These are phyloP conservation scores for Mesorhabditis spiculigera DNA, from an alignment of 2,888 invertebrate species.

Conservation along the genomic window DNA sequence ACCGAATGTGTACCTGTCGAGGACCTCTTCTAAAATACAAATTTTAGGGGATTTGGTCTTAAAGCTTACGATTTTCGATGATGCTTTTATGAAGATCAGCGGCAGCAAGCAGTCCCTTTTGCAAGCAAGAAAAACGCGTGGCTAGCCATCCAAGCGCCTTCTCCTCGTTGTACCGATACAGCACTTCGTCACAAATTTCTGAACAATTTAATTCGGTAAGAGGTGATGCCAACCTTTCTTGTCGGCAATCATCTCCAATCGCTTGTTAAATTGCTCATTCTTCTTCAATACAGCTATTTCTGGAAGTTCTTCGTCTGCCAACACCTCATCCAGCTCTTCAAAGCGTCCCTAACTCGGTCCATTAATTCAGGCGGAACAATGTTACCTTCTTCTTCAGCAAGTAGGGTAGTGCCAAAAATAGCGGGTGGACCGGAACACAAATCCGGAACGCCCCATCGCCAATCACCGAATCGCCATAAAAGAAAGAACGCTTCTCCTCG, in stretches of 20 bases:
- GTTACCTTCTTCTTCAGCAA: slow-evolving; percentile 26
- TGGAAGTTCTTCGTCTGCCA: slow-evolving; percentile 29
- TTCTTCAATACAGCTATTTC: slow-evolving; percentile 18
- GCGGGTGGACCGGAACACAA: slow-evolving; percentile 36
- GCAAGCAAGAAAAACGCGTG: slow-evolving; percentile 28
- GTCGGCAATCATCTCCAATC: slow-evolving; percentile 27
- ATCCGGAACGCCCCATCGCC: slow-evolving; percentile 33
- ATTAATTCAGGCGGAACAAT: neutral
- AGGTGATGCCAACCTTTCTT: slow-evolving; percentile 25
- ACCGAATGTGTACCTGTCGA: slow-evolving; percentile 32
- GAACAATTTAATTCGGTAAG: slow-evolving; percentile 8
- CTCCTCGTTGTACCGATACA: slow-evolving; percentile 36
- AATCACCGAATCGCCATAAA: slow-evolving; percentile 42
- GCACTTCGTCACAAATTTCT: slow-evolving; percentile 34
- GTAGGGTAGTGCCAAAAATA: slow-evolving; percentile 41
- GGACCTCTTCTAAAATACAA: slow-evolving; percentile 22
- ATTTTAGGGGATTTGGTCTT: slow-evolving; percentile 8
- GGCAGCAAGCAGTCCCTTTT: slow-evolving; percentile 20
- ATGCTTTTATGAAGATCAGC: slow-evolving; percentile 28
- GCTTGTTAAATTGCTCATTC: slow-evolving; percentile 23
- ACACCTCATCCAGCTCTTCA: slow-evolving; percentile 33
- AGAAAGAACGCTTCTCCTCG: slow-evolving; percentile 37
- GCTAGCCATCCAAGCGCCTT: slow-evolving; percentile 40
- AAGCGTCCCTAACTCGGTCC: slow-evolving; percentile 19
- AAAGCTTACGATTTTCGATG: slow-evolving; percentile 21